phyloP scores from a whole-genome alignment of 2,113 vertebrate species.

The Zosterops hypoxanthus region DNA sequence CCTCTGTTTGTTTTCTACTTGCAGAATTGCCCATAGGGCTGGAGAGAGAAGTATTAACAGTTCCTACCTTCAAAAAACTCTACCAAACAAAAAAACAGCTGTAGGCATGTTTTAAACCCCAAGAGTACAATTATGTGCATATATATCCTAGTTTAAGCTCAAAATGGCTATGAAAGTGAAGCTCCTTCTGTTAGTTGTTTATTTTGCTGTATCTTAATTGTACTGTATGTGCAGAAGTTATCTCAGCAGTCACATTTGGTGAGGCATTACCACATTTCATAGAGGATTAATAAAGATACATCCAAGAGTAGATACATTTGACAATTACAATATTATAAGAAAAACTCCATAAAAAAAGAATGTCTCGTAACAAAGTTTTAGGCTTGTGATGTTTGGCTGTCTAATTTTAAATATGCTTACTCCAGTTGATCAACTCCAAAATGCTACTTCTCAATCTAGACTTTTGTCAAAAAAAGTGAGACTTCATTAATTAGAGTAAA shows the following conservation, averaged over 20 bases:
- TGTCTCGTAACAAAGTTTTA: background rate
- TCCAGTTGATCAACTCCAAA: background rate
- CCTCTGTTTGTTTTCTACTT: background rate
- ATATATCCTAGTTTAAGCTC: background rate
- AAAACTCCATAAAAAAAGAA: background rate
- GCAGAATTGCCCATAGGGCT: background rate
- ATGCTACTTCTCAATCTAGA: background rate
- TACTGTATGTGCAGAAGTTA: background rate
- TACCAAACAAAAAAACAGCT: background rate
- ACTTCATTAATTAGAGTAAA: background rate
- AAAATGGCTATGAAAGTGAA: background rate
- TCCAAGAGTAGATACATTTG: background rate
- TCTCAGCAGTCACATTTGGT: background rate
- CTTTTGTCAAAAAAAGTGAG: background rate
- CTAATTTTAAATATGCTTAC: background rate
- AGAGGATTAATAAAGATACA: background rate
- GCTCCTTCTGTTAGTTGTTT: background rate
- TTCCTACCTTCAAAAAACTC: background rate
- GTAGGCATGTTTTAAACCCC: background rate
- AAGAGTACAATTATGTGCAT: background rate
- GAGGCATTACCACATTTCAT: background rate
- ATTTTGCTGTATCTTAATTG: background rate
- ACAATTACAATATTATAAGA: background rate
- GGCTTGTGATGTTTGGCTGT: background rate
- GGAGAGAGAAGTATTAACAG: background rate